phyloP scores from a whole-genome alignment of 1,140 invertebrate species.

The Drosophila albomicans region DNA sequence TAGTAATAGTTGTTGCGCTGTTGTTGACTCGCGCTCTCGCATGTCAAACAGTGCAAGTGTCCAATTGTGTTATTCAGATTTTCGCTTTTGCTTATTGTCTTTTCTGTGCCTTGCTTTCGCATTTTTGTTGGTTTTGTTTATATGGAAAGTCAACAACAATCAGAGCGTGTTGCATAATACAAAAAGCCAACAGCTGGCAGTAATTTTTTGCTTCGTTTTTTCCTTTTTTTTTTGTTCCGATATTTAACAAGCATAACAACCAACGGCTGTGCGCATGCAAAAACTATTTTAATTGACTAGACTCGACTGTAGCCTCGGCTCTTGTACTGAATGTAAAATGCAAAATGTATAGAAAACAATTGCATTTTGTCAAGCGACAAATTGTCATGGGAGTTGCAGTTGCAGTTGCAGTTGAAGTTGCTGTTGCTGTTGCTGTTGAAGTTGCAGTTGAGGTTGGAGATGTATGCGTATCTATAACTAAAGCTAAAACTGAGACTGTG shows the following conservation, averaged over 20 bases:
- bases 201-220: constrained; percentile 36
- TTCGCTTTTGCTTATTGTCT: constrained; percentile 25
- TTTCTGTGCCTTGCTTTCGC: constrained; percentile 10
- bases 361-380: constrained; percentile 78
- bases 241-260: constrained; percentile 68
- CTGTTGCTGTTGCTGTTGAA: background rate
- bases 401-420: constrained; percentile 8
- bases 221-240: constrained; percentile 42
- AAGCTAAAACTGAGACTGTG: constrained; percentile 9
- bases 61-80: constrained; percentile 69
- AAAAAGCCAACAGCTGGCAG: constrained; percentile 62
- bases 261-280: constrained; percentile 79
- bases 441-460: constrained; percentile 11
- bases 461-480: constrained; percentile 22
- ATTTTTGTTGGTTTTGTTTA: constrained; percentile 38
- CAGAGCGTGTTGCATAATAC: constrained; percentile 83
- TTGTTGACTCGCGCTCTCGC: constrained; percentile 35
- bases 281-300: constrained; percentile 80
- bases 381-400: constrained; percentile 73
- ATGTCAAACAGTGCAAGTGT: constrained; percentile 75
- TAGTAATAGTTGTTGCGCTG: constrained; percentile 4
- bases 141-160: constrained; percentile 66
- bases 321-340: constrained; percentile 47
- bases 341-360: constrained; percentile 76
- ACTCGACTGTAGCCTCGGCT: constrained; percentile 20